Base-by-base conservation (phyloP, 1,140 invertebrate genomes). In the Drosophila sulfurigaster region DNA sequence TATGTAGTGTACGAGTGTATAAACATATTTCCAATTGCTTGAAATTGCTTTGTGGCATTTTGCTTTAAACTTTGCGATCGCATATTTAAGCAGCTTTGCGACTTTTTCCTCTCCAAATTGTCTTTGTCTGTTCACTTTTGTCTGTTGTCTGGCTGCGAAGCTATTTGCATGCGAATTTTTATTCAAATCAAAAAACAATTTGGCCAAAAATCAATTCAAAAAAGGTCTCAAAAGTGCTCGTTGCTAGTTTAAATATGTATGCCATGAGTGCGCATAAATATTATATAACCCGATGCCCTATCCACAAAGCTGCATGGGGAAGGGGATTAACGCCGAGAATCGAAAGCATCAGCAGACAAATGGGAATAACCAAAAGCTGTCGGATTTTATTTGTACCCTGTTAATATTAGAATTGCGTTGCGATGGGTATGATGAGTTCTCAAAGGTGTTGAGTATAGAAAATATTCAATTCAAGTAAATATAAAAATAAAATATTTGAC, bases 181-280 rank as follows among this genome's bases (percentile, higher is more conserved):
- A 88, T 86, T 79, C 76, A 82, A 87, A 88, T 86, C 76, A 64
- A 81, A 81, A 57, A 85, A 52, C 64, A 83, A 81, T 78, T 78
- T 81, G 38, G 73, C 71, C 71, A 74, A 68, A 82, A 87, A 82
- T 82, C 82, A 82, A 86, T 86, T 85, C 63, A 69, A 62, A 71
- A 82, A 78, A 63, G 83, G 65, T 78, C 63, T 48, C 54, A 46
- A 54, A 74, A 66, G 62, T 48, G 64, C 49, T 51, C 11, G 46
- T 16, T 58, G 45, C 28, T 71, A 57, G 58, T 71, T 71, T 75
- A 75, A 69, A 75, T 75, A 75, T 75, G 52, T 68, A 75, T 52
- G 52, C 57, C 58, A 60, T 70, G 72, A 70, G 66, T 75, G 72
- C 35, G 58, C 32, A 75, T 75, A 75, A 75, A 75, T 75, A 75